These are phyloP conservation scores for Hassar affinis DNA, from an alignment of 2,113 vertebrate genomes.

Conservation along the genomic window DNA sequence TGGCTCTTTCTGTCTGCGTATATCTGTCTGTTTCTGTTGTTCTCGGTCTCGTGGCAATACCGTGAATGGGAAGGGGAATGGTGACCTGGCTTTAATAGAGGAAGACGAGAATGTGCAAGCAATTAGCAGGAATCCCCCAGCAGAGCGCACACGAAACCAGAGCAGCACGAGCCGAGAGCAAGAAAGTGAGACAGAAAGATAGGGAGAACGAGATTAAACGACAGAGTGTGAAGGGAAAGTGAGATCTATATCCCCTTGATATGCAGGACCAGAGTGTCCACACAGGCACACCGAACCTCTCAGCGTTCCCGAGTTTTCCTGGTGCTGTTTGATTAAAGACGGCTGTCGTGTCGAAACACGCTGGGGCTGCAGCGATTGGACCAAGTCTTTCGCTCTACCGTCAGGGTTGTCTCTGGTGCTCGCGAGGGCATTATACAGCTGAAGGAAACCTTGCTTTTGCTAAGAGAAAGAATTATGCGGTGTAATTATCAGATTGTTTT, in stretches of 20 bases:
- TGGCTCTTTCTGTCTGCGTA: neutral
- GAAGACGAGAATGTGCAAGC: conserved; percentile 55
- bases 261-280: conserved; percentile 41
- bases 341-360: conserved; percentile 47
- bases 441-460: conserved; percentile 10
- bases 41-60: conserved; percentile 31
- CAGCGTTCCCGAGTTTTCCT: conserved; percentile 18
- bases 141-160: conserved; percentile 51
- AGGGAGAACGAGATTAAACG: conserved; percentile 29
- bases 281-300: conserved; percentile 29
- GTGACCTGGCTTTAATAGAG: conserved; percentile 60
- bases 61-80: conserved; percentile 46
- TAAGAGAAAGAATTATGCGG: conserved; percentile 9
- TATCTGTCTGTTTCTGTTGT: conserved; percentile 2
- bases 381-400: conserved; percentile 18
- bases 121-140: conserved; percentile 60
- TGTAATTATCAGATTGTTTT: conserved; percentile 26
- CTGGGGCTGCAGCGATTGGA: conserved; percentile 35
- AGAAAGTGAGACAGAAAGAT: conserved; percentile 33
- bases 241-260: conserved; percentile 47
- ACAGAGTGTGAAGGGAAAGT: conserved; percentile 34
- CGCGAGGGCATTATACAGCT: conserved; percentile 7
- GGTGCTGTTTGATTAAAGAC: conserved; percentile 50
- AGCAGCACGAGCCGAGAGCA: conserved; percentile 43
- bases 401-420: neutral